Base-by-base conservation (phyloP, 2,888 invertebrate genomes). In the Iphiclides podalirius region DNA sequence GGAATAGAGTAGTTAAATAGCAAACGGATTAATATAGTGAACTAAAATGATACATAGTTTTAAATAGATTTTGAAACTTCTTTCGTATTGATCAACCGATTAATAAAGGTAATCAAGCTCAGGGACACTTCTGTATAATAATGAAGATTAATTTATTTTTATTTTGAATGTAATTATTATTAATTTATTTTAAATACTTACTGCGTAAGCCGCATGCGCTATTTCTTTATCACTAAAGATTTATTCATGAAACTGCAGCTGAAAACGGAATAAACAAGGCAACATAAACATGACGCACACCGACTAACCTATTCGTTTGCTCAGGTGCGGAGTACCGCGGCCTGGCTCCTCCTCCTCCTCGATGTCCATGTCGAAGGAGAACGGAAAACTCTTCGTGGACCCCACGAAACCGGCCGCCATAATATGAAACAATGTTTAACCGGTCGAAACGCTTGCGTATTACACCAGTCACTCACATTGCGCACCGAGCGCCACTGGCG, bases 321-420 rank as follows among this genome's bases (percentile, higher is more conserved):
- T 83, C 17, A 82, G 67, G 47, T 67, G 82, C 6, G 83, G 79
- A 1, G 83, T 81, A 34, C 53, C 65, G 28, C 79, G 59, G 0
- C 68, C 76, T 1, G 67, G 61, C 2, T 78, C 77, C 35, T 79
- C 78, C 16, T 84, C 86, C 14, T 81, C 83, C 37, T 88, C 89
- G 0, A 88, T 71, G 49, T 89, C 86, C 11, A 79, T 68, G 58
- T 89, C 89, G 66, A 89, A 89, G 43, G 89, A 87, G 60, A 89
- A 89, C 1, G 89, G 89, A 59, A 89, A 89, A 59, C 57, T 86
- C 63, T 83, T 88, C 33, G 89, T 89, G 47, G 89, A 87, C 31
- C 89, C 89, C 38, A 89, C 89, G 61, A 79, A 87, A 51, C 80
- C 78, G 59, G 76, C 70, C 52, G 87, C 79, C 88, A 88, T 88